Conservation (phyloP, 1,140 invertebrate species). For the Rhagoletis pomonella region DNA sequence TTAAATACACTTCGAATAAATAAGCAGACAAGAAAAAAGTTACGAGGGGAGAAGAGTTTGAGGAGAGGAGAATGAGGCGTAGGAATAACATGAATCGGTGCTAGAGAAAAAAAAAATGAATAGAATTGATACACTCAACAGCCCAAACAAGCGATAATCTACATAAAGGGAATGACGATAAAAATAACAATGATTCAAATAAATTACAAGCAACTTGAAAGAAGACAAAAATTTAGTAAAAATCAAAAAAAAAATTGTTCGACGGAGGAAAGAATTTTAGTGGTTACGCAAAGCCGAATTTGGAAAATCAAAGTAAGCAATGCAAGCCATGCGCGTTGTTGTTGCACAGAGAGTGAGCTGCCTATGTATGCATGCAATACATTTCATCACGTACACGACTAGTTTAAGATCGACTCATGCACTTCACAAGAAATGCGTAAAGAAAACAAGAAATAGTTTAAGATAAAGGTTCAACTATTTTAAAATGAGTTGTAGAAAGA, state of each 20-base stretch:
- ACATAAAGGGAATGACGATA: constrained; percentile 30
- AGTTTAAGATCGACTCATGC: neutral
- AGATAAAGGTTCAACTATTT: constrained; percentile 13
- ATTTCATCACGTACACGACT: constrained; percentile 40
- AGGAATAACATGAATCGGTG: neutral
- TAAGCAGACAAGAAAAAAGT: neutral
- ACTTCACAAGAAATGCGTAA: constrained; percentile 18
- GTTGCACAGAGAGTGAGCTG: neutral
- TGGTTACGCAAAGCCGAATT: neutral
- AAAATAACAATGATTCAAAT: constrained; percentile 49
- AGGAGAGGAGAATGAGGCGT: neutral
- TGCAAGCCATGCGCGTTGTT: neutral
- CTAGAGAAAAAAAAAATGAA: neutral
- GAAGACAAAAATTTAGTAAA: neutral
- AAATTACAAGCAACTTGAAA: constrained; percentile 30
- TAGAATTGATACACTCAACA: constrained; percentile 37
- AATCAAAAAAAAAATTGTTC: neutral
- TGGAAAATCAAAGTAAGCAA: neutral
- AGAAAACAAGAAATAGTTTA: neutral
- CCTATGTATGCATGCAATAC: neutral
- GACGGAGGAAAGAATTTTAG: neutral
- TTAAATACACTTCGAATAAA: constrained; percentile 41
- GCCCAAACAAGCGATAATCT: constrained; percentile 45
- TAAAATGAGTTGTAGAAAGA: constrained; percentile 8
- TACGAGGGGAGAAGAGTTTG: neutral